Percentiles rank a stretch among this genome's conserved stretches.
phyloP scores from a whole-genome alignment of 1,140 invertebrate species.

The Penaeus japonicus region DNA sequence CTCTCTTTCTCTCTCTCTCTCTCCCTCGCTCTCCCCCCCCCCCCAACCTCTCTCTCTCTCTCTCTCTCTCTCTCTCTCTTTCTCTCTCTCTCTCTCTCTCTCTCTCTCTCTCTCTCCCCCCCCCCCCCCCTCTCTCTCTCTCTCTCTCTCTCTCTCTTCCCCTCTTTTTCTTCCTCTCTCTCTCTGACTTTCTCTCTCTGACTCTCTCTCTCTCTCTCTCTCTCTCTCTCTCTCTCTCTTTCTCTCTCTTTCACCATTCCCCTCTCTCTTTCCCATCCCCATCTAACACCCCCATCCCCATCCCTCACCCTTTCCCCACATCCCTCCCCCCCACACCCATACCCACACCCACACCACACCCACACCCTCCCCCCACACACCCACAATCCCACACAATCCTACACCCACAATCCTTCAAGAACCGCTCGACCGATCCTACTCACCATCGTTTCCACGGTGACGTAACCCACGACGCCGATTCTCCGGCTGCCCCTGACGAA shows the following conservation, averaged over 20 bases:
- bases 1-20: not conserved
- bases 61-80: not conserved
- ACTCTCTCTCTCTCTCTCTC: not conserved
- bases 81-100: not conserved
- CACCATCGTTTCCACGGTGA: slow-evolving; percentile 83
- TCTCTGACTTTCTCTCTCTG: not conserved
- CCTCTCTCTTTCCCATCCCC: not conserved
- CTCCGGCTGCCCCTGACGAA: slow-evolving; percentile 71
- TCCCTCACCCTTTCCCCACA: not conserved
- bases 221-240: not conserved
- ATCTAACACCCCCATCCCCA: not conserved
- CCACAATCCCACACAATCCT: not conserved
- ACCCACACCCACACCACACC: not conserved
- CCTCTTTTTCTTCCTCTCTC: not conserved
- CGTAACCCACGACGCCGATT: slow-evolving; percentile 88
- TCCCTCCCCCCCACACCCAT: not conserved
- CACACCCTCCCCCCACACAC: not conserved
- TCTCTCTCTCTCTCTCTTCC: not conserved
- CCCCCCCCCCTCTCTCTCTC: not conserved
- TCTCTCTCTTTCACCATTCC: not conserved
- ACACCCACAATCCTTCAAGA: not conserved
- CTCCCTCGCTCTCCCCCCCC: not conserved
- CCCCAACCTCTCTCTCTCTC: not conserved
- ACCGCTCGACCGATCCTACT: too few species aligned
- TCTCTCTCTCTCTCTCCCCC: not conserved